phyloP scores from a whole-genome alignment of 2,888 invertebrate species.

The Drosophila anomelani region DNA sequence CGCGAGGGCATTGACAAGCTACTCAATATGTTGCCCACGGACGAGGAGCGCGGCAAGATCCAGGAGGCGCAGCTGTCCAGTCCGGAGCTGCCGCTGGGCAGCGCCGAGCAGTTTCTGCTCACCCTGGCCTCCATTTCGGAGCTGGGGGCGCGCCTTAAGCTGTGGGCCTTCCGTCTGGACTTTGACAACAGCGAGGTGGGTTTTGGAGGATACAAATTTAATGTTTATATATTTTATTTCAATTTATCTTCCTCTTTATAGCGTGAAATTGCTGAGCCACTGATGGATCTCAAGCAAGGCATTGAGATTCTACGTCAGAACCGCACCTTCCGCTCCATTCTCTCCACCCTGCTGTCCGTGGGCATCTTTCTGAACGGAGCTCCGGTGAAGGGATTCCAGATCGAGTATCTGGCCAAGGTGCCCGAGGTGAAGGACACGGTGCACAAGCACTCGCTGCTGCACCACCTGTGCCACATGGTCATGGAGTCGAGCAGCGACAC shows the following conservation, averaged over 20 bases:
- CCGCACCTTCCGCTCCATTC: slow-evolving; percentile 97
- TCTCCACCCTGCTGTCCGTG: slow-evolving; percentile 96
- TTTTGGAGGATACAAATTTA: background rate
- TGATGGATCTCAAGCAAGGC: slow-evolving; percentile 99
- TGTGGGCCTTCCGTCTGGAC: slow-evolving; percentile 99
- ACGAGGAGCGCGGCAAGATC: slow-evolving; percentile 98
- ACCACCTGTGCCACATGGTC: slow-evolving; percentile 98
- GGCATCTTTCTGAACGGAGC: slow-evolving; percentile 98
- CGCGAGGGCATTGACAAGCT: slow-evolving; percentile 99
- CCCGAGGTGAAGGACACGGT: slow-evolving; percentile 99
- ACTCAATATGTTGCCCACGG: slow-evolving; percentile 97
- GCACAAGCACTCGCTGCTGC: slow-evolving; percentile 98
- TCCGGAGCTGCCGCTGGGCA: slow-evolving; percentile 87
- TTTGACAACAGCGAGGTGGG: slow-evolving; percentile 97
- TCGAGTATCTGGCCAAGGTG: slow-evolving; percentile 98
- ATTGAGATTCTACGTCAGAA: slow-evolving; percentile 95
- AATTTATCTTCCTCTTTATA: slow-evolving; percentile 68
- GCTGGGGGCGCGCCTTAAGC: slow-evolving; percentile 94
- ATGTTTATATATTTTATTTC: too few species aligned
- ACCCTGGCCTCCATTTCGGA: slow-evolving; percentile 98
- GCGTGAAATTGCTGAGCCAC: slow-evolving; percentile 98
- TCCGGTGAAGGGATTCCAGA: slow-evolving; percentile 97
- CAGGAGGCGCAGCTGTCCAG: slow-evolving; percentile 91
- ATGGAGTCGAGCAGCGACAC: slow-evolving; percentile 98
- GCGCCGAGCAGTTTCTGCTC: slow-evolving; percentile 99